Evolutionary conservation across 2,888 invertebrate genomes (phyloP).

Genomic region (Blera fallax): DNA sequence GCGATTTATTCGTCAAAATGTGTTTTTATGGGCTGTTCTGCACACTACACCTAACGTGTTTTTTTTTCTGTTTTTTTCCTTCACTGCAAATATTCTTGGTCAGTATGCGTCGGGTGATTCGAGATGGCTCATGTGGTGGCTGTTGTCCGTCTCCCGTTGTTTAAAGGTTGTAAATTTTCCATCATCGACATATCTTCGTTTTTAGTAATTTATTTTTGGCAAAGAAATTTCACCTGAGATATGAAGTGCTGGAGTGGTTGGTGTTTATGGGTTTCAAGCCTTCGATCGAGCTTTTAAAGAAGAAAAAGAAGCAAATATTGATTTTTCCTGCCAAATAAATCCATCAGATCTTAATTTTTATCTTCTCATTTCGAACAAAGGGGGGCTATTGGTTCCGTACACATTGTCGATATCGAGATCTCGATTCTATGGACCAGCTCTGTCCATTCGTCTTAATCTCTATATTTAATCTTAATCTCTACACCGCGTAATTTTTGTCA

Average conservation of each 20-base stretch:
- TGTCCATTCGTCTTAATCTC: no score
- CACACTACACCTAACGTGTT: no score
- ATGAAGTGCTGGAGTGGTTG: conserved; percentile 64
- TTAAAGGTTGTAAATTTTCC: conserved; percentile 70
- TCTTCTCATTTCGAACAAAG: no score
- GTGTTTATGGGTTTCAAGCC: conserved; percentile 57
- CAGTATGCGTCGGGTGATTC: conserved; percentile 17
- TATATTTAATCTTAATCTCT: no score
- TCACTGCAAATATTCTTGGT: background rate
- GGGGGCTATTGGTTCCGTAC: no score
- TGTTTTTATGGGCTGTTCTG: conserved; percentile 65
- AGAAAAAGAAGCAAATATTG: background rate
- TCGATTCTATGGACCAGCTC: no score
- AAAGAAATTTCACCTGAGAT: conserved; percentile 54
- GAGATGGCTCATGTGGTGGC: conserved; percentile 62
- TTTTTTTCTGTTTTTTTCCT: background rate
- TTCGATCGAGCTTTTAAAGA: background rate
- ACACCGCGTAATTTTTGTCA: no score
- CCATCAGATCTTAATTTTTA: background rate
- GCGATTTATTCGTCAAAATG: conserved; percentile 73
- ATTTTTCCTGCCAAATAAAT: background rate
- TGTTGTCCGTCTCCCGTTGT: conserved; percentile 71
- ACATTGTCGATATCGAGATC: no score
- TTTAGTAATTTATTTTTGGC: conserved; percentile 57
- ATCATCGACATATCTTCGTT: conserved; percentile 66